Conservation (phyloP, 1,140 invertebrate genomes). For the Drepana arcuata region DNA sequence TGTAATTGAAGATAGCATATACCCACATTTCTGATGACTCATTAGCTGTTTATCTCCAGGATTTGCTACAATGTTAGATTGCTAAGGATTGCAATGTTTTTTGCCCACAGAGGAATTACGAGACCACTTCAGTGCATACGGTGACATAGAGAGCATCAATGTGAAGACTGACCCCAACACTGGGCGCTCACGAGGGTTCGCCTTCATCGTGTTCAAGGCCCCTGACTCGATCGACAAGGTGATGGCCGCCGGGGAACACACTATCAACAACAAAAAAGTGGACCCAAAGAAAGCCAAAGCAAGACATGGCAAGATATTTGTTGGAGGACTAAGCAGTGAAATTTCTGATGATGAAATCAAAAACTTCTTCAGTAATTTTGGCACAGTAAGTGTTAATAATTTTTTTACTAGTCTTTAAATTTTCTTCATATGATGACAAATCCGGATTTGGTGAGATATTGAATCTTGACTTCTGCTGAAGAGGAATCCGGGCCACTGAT, state of each 20-base stretch:
- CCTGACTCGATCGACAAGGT: slow-evolving; percentile 94
- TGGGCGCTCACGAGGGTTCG: slow-evolving; percentile 91
- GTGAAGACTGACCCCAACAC: slow-evolving; percentile 94
- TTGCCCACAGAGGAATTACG: slow-evolving; percentile 89
- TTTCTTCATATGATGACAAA: slow-evolving; percentile 44
- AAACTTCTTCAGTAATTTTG: slow-evolving; percentile 91
- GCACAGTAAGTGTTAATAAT: slow-evolving; percentile 79
- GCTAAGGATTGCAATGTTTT: slow-evolving; percentile 35
- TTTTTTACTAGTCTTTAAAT: not conserved
- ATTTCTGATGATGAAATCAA: slow-evolving; percentile 94
- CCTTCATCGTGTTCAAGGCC: slow-evolving; percentile 94
- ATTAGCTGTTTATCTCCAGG: slow-evolving; percentile 1
- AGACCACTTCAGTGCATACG: slow-evolving; percentile 91
- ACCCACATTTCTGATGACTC: slow-evolving; percentile 56
- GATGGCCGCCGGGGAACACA: slow-evolving; percentile 86
- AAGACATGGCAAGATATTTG: slow-evolving; percentile 94
- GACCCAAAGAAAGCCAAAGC: slow-evolving; percentile 97
- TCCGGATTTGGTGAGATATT: slow-evolving; percentile 65
- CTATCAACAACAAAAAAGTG: slow-evolving; percentile 94
- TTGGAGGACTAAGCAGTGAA: slow-evolving; percentile 92
- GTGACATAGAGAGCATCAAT: slow-evolving; percentile 94
- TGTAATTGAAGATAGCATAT: slow-evolving; percentile 60
- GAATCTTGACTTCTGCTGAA: slow-evolving; percentile 44
- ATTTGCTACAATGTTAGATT: not conserved
- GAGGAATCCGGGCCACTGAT: slow-evolving; percentile 65